phyloP scores from a whole-genome alignment of 2,888 invertebrate species.

The Limulus polyphemus region DNA sequence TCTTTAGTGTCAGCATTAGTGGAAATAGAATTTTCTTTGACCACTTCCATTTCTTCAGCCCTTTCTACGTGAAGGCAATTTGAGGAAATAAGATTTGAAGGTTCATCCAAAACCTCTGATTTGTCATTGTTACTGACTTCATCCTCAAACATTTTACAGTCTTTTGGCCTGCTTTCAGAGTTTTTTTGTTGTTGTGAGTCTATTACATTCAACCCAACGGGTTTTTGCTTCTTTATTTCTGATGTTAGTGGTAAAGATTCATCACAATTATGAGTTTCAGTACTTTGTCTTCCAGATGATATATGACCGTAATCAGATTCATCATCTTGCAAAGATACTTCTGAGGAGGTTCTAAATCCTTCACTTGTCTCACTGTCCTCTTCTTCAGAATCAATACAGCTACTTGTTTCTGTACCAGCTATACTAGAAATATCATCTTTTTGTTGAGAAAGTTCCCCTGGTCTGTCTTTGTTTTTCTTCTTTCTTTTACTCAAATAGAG shows the following conservation, averaged over 20 bases:
- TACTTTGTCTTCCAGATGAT: slow-evolving; percentile 1
- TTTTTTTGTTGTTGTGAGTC: too few relatives aligned
- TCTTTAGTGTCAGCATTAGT: neutral
- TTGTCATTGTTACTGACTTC: too few relatives aligned
- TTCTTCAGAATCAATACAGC: slow-evolving; percentile 20
- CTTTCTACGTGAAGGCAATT: neutral
- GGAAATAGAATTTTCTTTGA: neutral
- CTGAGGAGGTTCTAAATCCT: slow-evolving; percentile 15
- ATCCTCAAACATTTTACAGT: too few relatives aligned
- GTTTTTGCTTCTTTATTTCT: neutral
- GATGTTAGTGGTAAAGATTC: neutral
- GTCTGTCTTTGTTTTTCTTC: slow-evolving; percentile 9
- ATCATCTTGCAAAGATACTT: slow-evolving; percentile 20
- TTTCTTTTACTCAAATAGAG: slow-evolving; percentile 12
- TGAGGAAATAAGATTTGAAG: slow-evolving; percentile 2
- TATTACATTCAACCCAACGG: too few relatives aligned
- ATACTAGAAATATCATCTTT: slow-evolving; percentile 15
- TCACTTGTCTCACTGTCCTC: slow-evolving; percentile 18
- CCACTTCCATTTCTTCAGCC: slow-evolving; percentile 1
- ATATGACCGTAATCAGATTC: slow-evolving; percentile 8
- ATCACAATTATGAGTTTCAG: neutral
- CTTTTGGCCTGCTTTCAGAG: too few relatives aligned
- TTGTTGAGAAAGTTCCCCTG: slow-evolving; percentile 3
- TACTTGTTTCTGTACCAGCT: slow-evolving; percentile 19
- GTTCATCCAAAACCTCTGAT: neutral